Evolutionary conservation across 2,113 vertebrate species (phyloP).

Genomic region (Illadopsis cleaveri): DNA sequence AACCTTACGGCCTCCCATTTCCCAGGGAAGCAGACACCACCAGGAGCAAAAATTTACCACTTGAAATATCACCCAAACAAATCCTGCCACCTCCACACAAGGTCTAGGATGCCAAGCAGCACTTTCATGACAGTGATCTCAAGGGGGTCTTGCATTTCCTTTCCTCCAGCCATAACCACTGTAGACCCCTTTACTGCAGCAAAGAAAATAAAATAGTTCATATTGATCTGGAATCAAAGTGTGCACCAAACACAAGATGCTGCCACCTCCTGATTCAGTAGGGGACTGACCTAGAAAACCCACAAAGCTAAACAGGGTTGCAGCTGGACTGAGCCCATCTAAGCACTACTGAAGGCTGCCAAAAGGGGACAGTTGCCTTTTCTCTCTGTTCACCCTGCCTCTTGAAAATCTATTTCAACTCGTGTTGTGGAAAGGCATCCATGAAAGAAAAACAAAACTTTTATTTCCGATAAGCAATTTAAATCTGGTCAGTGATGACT

Average conservation of each 20-base stretch:
- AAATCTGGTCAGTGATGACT: neutral
- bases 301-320: neutral
- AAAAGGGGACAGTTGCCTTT: neutral
- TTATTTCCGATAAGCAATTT: neutral
- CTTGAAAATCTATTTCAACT: neutral
- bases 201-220: neutral
- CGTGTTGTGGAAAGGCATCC: neutral
- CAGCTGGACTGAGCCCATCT: neutral
- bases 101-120: neutral
- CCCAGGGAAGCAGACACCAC: neutral
- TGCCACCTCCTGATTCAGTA: neutral
- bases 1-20: accelerated
- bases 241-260: neutral
- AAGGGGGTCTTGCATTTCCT: neutral
- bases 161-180: neutral
- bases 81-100: neutral
- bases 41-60: neutral
- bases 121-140: neutral
- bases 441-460: neutral
- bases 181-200: neutral
- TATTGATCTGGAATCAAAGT: neutral
- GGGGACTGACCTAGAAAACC: neutral
- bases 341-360: neutral
- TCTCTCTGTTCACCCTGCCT: neutral
- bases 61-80: neutral